Conservation (phyloP, 2,113 vertebrate genomes). For the Ictidomys tridecemlineatus region DNA sequence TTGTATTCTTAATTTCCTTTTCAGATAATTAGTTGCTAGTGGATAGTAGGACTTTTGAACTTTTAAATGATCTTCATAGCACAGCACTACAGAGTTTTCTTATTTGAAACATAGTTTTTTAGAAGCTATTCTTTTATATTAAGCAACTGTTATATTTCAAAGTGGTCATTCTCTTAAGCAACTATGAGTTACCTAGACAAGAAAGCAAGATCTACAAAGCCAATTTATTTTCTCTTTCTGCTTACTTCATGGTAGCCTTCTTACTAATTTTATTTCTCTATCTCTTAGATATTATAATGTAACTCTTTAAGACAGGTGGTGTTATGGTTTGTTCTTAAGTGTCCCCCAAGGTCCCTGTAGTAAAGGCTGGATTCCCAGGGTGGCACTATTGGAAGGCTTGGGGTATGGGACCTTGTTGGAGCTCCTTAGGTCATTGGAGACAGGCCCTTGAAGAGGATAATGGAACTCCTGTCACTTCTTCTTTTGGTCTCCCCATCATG, state of each 20-base stretch:
- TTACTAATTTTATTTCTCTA: background rate
- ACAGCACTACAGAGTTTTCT: background rate
- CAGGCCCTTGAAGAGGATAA: background rate
- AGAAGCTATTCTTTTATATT: background rate
- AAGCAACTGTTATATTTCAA: background rate
- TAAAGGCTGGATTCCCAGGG: background rate
- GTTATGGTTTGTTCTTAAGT: background rate
- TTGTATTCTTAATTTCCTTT: background rate
- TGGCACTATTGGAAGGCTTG: background rate
- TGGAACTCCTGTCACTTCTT: background rate
- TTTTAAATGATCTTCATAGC: background rate
- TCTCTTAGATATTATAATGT: background rate
- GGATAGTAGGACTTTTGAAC: background rate
- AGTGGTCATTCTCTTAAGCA: conserved; percentile 27
- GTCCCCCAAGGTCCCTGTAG: background rate
- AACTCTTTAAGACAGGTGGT: background rate
- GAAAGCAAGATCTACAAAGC: background rate
- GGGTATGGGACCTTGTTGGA: background rate
- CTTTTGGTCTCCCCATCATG: background rate
- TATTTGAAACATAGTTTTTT: background rate
- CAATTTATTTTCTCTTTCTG: conserved; percentile 33
- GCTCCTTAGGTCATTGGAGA: too few relatives aligned
- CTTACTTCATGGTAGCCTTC: background rate
- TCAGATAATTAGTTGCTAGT: too few relatives aligned
- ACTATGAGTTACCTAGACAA: background rate